Evolutionary conservation across 2,113 vertebrate genomes (phyloP), one percentile per base, ranked within the genome.

Genomic region (Tragelaphus buxtoni): DNA sequence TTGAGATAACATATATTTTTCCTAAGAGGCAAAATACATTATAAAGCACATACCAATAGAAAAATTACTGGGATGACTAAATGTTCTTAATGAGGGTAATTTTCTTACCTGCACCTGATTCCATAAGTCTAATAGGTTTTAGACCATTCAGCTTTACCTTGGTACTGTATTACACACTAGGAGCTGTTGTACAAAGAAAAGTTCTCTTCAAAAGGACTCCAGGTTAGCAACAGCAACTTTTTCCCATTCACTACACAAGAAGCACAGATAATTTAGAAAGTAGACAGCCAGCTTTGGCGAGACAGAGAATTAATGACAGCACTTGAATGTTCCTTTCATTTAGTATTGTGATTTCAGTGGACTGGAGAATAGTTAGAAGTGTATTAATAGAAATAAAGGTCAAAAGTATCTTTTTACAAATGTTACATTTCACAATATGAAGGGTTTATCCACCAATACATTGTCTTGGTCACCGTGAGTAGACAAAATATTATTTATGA

Each of bases 251-350:
- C 22, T 60, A 51, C 17, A 56, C 35, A 88, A 91, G 72, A 86
- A 86, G 16, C 61, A 72, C 49, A 91, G 79, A 95, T 88, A 92
- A 92, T 94, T 92, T 88, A 77, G 56, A 88, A 88, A 42, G n/a
- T 42, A 96, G 76, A 94, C 28, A 91, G 72, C 74, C 28, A 90
- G 55, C 30, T 90, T 96, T 97, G 92, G 51, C 92, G 76, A 96
- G 76, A 85, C n/a, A 20, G 84, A 92, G 81, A 95, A 96, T 88
- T 89, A 90, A 86, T 82, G 51, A 85, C 45, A 96, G 81, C 51
- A 53, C 77, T 47, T 93, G 63, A 95, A 72, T 81, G 20, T 84
- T 82, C 30, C 61, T 96, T 97, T 96, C 92, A 90, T 83, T 96
- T 88, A 61, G 16, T 22, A 24, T 86, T 82, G 58, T 88, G 61